phyloP scores from a whole-genome alignment of 2,888 invertebrate genomes.

The Andrena bucephala region DNA sequence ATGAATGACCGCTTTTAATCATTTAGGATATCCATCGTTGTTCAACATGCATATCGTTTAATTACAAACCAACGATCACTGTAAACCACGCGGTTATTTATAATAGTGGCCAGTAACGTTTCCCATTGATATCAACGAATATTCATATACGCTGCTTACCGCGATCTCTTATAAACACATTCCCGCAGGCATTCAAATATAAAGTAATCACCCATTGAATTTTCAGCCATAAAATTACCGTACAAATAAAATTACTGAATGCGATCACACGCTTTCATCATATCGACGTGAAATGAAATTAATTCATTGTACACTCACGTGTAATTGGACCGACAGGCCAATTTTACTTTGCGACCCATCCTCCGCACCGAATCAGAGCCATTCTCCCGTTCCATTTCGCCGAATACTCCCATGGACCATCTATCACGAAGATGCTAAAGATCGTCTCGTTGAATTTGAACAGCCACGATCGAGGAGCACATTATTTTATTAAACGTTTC shows the following conservation, averaged over 20 bases:
- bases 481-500: neutral
- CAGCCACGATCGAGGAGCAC: too few relatives aligned
- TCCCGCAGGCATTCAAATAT: neutral
- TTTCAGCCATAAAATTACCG: neutral
- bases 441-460: too few relatives aligned
- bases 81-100: conserved; percentile 7
- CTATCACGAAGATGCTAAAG: too few relatives aligned
- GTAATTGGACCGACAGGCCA: neutral
- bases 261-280: neutral
- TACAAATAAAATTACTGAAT: too few relatives aligned
- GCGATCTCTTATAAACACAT: neutral
- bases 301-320: neutral
- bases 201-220: neutral
- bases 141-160: neutral
- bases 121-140: neutral
- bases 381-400: neutral
- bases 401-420: too few relatives aligned
- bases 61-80: conserved; percentile 20
- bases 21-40: conserved; percentile 1
- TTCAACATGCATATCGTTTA: conserved; percentile 7
- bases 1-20: conserved; percentile 14
- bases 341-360: neutral
- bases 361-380: neutral
- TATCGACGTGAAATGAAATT: neutral
- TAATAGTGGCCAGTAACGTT: neutral